Percentiles rank a stretch among this genome's conserved stretches.
Evolutionary conservation across 1,140 invertebrate species (phyloP).

Genomic region (Euborellia annulipes): DNA sequence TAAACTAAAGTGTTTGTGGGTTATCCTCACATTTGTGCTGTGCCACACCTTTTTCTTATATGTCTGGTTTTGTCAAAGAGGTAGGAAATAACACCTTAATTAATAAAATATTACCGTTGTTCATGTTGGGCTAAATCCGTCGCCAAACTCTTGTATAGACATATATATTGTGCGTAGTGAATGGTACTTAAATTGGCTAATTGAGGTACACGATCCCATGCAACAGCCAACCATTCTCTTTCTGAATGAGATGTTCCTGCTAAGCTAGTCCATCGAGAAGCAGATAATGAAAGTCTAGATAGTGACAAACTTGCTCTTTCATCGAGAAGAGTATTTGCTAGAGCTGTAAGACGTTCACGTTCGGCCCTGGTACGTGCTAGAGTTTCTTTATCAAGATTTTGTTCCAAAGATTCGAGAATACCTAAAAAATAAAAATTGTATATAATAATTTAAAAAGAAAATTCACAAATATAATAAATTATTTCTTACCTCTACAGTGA

Average conservation of each 20-base stretch:
- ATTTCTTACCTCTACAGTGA: constrained; percentile 40
- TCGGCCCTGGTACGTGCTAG: constrained; percentile 38
- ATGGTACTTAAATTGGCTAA: constrained; percentile 56
- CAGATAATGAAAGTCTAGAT: constrained; percentile 64
- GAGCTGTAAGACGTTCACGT: constrained; percentile 55
- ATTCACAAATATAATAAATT: constrained; percentile 8
- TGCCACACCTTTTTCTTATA: too few species aligned
- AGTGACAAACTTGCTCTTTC: constrained; percentile 51
- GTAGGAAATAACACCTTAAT: not conserved
- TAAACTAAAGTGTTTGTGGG: too few species aligned
- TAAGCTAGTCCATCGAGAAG: constrained; percentile 62
- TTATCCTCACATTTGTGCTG: too few species aligned
- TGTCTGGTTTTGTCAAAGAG: too few species aligned
- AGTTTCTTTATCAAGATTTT: constrained; percentile 54
- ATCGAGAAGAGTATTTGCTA: constrained; percentile 56
- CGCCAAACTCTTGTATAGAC: constrained; percentile 25
- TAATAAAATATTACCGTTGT: not conserved
- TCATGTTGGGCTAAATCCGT: not conserved
- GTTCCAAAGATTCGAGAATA: constrained; percentile 68
- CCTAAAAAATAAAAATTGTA: constrained; percentile 20
- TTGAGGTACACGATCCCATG: constrained; percentile 62
- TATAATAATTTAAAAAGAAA: too few species aligned
- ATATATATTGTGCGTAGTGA: constrained; percentile 70
- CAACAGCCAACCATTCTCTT: constrained; percentile 60
- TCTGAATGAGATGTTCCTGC: constrained; percentile 70